Base-by-base conservation (phyloP, 2,113 vertebrate species). In the Caranx melampygus region DNA sequence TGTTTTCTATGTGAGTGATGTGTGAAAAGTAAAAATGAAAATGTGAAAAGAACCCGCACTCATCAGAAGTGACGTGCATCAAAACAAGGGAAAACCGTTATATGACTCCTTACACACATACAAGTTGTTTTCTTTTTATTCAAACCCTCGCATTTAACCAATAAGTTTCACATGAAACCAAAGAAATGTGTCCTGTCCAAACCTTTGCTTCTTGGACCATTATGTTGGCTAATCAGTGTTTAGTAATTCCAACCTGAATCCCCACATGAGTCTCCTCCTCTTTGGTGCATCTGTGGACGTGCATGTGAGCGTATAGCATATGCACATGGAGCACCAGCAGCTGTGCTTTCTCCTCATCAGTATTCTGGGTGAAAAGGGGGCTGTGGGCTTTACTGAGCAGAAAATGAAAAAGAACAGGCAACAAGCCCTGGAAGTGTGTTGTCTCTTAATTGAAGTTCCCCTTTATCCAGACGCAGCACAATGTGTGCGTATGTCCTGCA, bases 401-500 rank as follows among this genome's bases (percentile, higher is more conserved):
- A 80, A 84, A 91, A 91, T 89, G 78, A 87, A 84, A 87, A 64
- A 84, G 85, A 93, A 93, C 77, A 94, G 88, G 76, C 90, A 82
- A 83, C 83, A 81, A 89, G 88, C 87, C 87, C 80, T 87, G 82
- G 87, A 92, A 84, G 72, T 86, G 82, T 79, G 81, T 81, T 66
- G 72, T 89, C 86, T 87, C 85, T 86, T 95, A 95, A 95, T 94
- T 94, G 93, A 95, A 93, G 92, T 85, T 78, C 82, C 87, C 79
- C 85, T 82, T 86, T 52, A 85, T 89, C 92, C 93, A 89, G 88
- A 94, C 86, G 82, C 74, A 90, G 75, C 90, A 88, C 92, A 95
- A 93, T 94, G 89, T 90, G 91, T 91, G 89, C 85, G 52, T 94
- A 88, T 93, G 92, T 93, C 91, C 87, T 80, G 70, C 94, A 94